These are phyloP conservation scores for Vicugna pacos DNA, from an alignment of 2,113 vertebrate genomes.

Conservation along the genomic window DNA sequence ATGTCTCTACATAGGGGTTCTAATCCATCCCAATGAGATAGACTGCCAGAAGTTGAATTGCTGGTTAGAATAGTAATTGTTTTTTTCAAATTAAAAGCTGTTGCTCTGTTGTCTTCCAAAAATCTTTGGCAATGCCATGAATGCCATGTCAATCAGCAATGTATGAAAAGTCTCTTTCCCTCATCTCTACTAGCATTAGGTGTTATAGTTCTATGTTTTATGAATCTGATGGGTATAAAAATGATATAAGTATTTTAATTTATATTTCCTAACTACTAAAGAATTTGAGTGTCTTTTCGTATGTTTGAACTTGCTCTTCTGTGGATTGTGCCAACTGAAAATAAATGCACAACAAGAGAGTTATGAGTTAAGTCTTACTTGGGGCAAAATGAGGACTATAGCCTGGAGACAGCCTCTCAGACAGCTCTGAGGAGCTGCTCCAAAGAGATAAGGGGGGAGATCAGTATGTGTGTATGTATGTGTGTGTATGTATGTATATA, in stretches of 20 bases:
- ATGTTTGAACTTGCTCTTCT: neutral
- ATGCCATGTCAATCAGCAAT: neutral
- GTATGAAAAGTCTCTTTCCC: constrained; percentile 2
- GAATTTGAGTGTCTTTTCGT: constrained; percentile 23
- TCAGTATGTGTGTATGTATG: too few species aligned
- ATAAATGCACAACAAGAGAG: too few species aligned
- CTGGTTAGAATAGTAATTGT: neutral
- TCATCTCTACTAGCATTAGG: constrained; percentile 5
- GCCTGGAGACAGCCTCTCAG: too few species aligned
- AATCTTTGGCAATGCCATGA: neutral
- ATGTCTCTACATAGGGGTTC: neutral
- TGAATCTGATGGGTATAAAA: constrained; percentile 56
- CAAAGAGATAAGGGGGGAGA: too few species aligned
- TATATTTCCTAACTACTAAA: constrained; percentile 9
- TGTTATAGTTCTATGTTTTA: constrained; percentile 10
- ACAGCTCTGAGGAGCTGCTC: too few species aligned
- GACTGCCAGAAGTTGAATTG: neutral
- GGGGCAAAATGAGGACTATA: too few species aligned
- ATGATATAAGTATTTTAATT: constrained; percentile 15
- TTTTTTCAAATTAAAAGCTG: constrained; percentile 45
- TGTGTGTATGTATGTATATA: too few species aligned
- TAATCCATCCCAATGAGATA: neutral
- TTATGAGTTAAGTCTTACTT: too few species aligned
- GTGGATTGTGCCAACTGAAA: neutral
- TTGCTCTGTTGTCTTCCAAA: neutral